Evolutionary conservation across 2,797 vertebrate species (phyloP), one percentile per base, ranked within the genome.

Genomic region (Simalia tracyae): DNA sequence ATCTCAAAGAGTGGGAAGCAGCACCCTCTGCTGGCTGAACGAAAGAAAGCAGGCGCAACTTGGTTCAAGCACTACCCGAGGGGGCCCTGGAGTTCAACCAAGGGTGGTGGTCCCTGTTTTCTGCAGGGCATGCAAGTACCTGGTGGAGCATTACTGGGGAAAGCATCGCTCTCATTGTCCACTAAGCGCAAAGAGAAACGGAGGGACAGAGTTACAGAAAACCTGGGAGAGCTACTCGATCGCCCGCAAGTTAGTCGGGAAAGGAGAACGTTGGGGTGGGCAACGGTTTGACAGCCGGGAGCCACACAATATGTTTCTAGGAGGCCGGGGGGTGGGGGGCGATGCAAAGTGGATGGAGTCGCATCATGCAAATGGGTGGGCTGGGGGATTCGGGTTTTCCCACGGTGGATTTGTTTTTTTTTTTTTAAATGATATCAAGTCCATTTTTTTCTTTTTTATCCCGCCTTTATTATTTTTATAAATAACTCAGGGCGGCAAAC

Each of bases 1-100:
- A n/a, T 90, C 63, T 91, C 50, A 0, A 36, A 92, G 6, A 36
- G n/a, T 42, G 15, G 36, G 36, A 36, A 24, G 36, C 36, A 31
- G 96, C 94, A 93, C 95, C 95, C 95, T 95, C 96, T 97, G 95
- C 95, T 17, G 96, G 96, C 91, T 91, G 36, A 50, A 0, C 81
- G 0, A 28, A 7, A 8, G 85, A 84, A 90, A 89, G 87, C 5
- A 54, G 1, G 8, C n/a, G 46, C 11, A 36, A 66, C 72, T 0
- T 0, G 59, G 4, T 89, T 94, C 56, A 66, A 89, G 54, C 59
- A 64, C 85, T 94, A 64, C 88, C 94, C 0, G 26, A 19, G 2
- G 1, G 61, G 2, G 59, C 9, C 28, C 46, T 2, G 28, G 72
- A 36, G 26, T 46, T 72, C 61, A 50, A 72, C 54, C 88, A 86